Evolutionary conservation across 2,797 vertebrate species (phyloP).

Genomic region (Limnodromus scolopaceus): DNA sequence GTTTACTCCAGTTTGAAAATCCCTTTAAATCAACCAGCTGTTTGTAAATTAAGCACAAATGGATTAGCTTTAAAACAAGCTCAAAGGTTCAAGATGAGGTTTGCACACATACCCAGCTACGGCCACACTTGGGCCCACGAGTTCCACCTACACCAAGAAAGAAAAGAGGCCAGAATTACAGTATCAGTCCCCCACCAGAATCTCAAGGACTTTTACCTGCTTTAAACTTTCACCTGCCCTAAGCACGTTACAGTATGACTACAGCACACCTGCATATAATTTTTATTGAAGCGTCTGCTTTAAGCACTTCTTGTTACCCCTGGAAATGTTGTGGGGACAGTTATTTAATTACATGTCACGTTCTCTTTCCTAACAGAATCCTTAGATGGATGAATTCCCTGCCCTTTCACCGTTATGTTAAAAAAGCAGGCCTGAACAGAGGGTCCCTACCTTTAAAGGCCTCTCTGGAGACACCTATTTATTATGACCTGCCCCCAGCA

Average conservation of each 20-base stretch:
- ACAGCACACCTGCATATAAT: neutral
- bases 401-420: conserved; percentile 9
- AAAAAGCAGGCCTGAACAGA: neutral
- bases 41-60: conserved; percentile 54
- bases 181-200: neutral
- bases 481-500: neutral
- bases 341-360: conserved; percentile 27
- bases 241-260: neutral
- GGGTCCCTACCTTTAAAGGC: neutral
- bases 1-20: conserved; percentile 33
- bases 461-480: neutral
- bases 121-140: rapidly evolving
- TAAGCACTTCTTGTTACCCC: neutral
- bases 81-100: neutral
- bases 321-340: neutral
- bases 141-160: neutral
- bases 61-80: conserved; percentile 49
- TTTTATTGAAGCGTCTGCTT: neutral
- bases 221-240: neutral
- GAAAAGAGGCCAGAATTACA: neutral
- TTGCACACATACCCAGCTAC: neutral
- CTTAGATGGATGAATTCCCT: conserved; percentile 3
- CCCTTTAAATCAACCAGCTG: conserved; percentile 62
- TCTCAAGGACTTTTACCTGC: neutral
- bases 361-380: neutral